These are phyloP conservation scores for Umimayanthus chanpuru DNA, from an alignment of 92 coral and sea anemone genomes.

Conservation along the genomic window DNA sequence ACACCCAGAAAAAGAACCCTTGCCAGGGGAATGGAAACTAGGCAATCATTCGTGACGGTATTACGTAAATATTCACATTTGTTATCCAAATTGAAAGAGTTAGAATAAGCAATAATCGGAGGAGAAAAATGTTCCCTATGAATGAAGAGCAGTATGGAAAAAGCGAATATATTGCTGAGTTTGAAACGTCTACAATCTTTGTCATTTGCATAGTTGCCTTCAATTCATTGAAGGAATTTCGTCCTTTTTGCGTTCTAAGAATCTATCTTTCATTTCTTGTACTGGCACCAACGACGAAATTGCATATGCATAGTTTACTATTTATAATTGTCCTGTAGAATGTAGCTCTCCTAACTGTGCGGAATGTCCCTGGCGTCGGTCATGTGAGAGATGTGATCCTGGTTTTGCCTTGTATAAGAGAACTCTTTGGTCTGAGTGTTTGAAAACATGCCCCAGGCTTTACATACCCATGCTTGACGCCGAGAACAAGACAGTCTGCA, in stretches of 20 bases:
- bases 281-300: background rate
- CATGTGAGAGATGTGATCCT: background rate
- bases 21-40: no score
- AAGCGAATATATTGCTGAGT: no score
- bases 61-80: background rate
- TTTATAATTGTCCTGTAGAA: background rate
- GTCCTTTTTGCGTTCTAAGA: no score
- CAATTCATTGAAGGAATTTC: no score
- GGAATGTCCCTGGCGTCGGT: background rate
- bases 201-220: no score
- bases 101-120: background rate
- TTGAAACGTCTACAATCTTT: no score
- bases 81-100: background rate
- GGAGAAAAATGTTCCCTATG: no score
- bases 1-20: no score
- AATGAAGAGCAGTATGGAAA: no score
- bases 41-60: background rate
- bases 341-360: background rate
- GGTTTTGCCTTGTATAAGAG: conserved; percentile 1
- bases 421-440: background rate
- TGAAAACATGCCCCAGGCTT: background rate
- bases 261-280: no score
- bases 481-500: conserved; percentile 12
- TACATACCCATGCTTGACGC: background rate
- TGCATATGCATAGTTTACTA: background rate